These are phyloP conservation scores for Aplodontia rufa DNA, from an alignment of 2,113 vertebrate genomes.

Conservation along the genomic window DNA sequence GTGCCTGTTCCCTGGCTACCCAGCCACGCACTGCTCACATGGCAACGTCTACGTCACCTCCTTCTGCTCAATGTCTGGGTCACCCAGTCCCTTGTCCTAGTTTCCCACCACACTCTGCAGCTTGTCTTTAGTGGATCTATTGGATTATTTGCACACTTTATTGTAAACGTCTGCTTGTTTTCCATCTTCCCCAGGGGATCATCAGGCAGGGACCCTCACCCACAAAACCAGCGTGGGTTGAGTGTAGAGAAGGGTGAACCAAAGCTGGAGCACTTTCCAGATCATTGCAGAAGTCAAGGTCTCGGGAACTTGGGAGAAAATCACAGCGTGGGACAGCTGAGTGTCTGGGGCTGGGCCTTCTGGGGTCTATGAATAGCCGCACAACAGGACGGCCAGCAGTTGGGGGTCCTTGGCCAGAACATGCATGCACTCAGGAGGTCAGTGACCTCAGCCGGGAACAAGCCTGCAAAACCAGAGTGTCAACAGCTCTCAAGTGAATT, in stretches of 20 bases:
- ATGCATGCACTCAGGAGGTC: background rate
- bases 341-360: background rate
- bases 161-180: background rate
- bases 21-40: background rate
- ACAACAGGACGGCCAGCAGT: too few relatives aligned
- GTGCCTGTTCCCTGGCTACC: too few relatives aligned
- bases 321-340: accelerated
- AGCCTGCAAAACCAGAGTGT: background rate
- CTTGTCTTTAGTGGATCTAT: background rate
- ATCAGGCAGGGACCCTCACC: background rate
- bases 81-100: too few relatives aligned
- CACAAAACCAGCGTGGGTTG: background rate
- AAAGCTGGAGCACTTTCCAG: background rate
- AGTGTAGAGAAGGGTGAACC: background rate
- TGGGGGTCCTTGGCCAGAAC: background rate
- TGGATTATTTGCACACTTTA: background rate
- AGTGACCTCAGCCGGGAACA: background rate
- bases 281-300: background rate
- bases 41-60: background rate
- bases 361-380: background rate
- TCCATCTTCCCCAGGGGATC: background rate
- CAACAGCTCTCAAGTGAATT: background rate
- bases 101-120: background rate
- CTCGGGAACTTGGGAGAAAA: background rate
- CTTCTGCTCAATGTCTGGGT: background rate